phyloP scores from a whole-genome alignment of 2,888 invertebrate genomes.

The Tipula vernalis region DNA sequence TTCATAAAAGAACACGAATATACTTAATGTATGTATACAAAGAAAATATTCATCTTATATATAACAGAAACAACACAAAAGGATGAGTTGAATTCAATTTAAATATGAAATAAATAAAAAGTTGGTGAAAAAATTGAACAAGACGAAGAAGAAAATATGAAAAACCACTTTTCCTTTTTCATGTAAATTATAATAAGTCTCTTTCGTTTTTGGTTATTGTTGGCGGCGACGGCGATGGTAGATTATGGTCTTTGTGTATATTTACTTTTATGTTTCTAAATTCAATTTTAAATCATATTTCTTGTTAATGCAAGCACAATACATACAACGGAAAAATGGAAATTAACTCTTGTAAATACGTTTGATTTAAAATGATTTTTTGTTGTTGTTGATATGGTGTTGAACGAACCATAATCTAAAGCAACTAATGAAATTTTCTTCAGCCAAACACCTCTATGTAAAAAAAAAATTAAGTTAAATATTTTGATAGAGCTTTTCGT shows the following conservation, averaged over 20 bases:
- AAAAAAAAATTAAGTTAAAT: not conserved
- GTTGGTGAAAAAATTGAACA: not conserved
- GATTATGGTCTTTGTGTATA: not conserved
- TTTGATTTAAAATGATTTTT: not conserved
- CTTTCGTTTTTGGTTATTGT: not conserved
- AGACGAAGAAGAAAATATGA: not conserved
- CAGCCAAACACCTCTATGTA: not conserved
- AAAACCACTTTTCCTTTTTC: not conserved
- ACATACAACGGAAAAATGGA: not conserved
- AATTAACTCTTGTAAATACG: not conserved
- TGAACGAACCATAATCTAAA: not conserved
- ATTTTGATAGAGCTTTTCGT: not conserved
- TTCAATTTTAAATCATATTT: not conserved
- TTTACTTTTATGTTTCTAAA: not conserved
- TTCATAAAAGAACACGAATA: not conserved
- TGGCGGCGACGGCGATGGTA: not conserved
- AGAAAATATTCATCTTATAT: not conserved
- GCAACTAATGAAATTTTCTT: not conserved
- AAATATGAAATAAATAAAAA: not conserved
- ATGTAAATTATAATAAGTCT: not conserved
- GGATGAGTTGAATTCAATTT: not conserved
- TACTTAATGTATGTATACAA: not conserved
- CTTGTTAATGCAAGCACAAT: not conserved
- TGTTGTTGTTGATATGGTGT: not conserved
- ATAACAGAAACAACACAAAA: not conserved